phyloP scores from a whole-genome alignment of 2,888 invertebrate genomes.

The Cosmopolites sordidus region DNA sequence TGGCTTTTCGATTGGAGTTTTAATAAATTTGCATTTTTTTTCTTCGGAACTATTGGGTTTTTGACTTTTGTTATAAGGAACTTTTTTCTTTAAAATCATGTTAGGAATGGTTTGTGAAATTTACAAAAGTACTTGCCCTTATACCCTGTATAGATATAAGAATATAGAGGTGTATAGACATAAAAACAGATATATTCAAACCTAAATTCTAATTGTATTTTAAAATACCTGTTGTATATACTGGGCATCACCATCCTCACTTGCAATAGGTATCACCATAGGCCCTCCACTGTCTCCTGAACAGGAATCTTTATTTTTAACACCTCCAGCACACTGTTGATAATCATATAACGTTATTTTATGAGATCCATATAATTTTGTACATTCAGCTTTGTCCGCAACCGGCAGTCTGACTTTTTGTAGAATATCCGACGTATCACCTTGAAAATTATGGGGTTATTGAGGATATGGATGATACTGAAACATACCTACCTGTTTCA shows the following conservation, averaged over 20 bases:
- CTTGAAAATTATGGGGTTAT: conserved; percentile 25
- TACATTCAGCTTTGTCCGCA: conserved; percentile 34
- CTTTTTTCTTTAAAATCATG: too few species aligned
- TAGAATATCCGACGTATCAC: conserved; percentile 39
- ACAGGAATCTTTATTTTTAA: conserved; percentile 58
- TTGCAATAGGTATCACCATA: conserved; percentile 48
- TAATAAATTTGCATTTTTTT: too few species aligned
- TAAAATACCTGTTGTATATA: conserved; percentile 56
- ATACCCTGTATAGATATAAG: too few species aligned
- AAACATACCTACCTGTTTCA: conserved; percentile 40
- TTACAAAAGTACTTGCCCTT: too few species aligned
- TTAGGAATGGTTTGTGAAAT: too few species aligned
- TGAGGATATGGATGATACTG: too few species aligned
- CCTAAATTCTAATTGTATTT: too few species aligned
- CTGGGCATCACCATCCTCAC: conserved; percentile 41
- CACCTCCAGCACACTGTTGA: conserved; percentile 65
- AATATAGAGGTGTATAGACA: too few species aligned
- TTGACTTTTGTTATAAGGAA: too few species aligned
- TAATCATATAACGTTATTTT: conserved; percentile 33
- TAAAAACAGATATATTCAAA: too few species aligned
- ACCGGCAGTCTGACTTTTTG: conserved; percentile 48
- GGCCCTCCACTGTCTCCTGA: conserved; percentile 68
- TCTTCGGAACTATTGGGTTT: too few species aligned
- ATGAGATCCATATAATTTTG: conserved; percentile 34
- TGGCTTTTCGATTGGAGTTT: too few species aligned